Percentiles rank a stretch among this genome's conserved stretches.
phyloP scores from a whole-genome alignment of 2,797 vertebrate species.

The Intellagama lesueurii region DNA sequence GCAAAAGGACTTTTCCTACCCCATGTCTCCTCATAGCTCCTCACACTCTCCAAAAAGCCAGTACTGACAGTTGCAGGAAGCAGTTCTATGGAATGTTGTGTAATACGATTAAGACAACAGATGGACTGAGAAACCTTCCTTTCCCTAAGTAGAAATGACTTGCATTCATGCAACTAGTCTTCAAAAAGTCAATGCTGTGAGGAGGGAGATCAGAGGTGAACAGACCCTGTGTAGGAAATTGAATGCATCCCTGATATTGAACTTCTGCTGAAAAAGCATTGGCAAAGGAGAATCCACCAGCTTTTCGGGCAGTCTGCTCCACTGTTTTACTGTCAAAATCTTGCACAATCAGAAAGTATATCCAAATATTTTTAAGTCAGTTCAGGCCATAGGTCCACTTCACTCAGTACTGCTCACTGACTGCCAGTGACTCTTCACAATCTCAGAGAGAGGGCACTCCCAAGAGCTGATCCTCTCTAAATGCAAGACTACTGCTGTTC shows the following conservation, averaged over 20 bases:
- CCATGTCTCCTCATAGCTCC: background rate
- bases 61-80: background rate
- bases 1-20: background rate
- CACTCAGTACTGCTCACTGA: background rate
- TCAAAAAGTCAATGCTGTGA: background rate
- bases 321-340: too few relatives aligned
- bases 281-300: too few relatives aligned
- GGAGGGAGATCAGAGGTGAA: background rate
- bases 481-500: background rate
- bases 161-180: background rate
- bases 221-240: background rate
- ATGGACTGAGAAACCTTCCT: background rate
- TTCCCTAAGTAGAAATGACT: background rate
- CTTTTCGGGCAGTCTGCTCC: too few relatives aligned
- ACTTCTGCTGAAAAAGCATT: too few relatives aligned
- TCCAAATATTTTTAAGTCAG: background rate
- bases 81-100: background rate
- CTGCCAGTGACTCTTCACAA: background rate
- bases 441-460: background rate
- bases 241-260: background rate
- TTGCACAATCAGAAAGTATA: background rate
- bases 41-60: background rate
- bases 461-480: background rate
- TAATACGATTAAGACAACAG: background rate
- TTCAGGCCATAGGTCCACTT: background rate